phyloP scores from a whole-genome alignment of 2,797 vertebrate genomes.

The Enoplosus armatus region DNA sequence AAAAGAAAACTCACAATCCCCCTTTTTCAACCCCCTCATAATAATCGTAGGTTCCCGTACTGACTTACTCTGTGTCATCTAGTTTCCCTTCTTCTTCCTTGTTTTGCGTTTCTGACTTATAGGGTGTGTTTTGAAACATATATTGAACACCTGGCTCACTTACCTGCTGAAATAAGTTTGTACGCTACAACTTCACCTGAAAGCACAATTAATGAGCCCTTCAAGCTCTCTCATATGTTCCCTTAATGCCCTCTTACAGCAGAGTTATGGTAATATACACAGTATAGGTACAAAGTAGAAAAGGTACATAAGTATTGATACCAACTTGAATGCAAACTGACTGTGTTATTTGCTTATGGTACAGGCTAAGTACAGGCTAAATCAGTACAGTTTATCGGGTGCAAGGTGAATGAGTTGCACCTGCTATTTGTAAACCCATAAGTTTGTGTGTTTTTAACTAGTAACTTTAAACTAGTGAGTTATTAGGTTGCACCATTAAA shows the following conservation, averaged over 20 bases:
- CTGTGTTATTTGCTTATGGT: not conserved
- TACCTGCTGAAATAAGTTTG: not conserved
- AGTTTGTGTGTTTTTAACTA: not conserved
- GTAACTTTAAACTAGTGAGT: no score
- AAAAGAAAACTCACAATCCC: not conserved
- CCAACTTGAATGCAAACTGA: not conserved
- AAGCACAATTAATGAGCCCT: not conserved
- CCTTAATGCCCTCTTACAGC: not conserved
- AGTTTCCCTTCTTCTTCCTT: slow-evolving; percentile 46
- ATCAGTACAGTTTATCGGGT: not conserved
- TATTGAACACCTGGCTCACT: not conserved
- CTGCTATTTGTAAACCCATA: not conserved
- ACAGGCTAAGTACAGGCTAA: not conserved
- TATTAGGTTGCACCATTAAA: no score
- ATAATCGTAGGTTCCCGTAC: no score
- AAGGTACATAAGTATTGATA: slow-evolving; percentile 1
- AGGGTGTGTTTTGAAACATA: slow-evolving; percentile 19
- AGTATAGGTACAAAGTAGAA: not conserved
- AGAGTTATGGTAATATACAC: not conserved
- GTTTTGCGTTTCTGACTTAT: slow-evolving; percentile 27
- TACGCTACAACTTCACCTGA: not conserved
- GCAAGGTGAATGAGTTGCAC: not conserved
- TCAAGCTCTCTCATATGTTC: not conserved
- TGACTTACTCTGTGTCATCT: slow-evolving; percentile 24
- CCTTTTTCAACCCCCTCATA: not conserved